Base-by-base conservation (phyloP, 2,888 invertebrate species). In the Creontiades dilutus region DNA sequence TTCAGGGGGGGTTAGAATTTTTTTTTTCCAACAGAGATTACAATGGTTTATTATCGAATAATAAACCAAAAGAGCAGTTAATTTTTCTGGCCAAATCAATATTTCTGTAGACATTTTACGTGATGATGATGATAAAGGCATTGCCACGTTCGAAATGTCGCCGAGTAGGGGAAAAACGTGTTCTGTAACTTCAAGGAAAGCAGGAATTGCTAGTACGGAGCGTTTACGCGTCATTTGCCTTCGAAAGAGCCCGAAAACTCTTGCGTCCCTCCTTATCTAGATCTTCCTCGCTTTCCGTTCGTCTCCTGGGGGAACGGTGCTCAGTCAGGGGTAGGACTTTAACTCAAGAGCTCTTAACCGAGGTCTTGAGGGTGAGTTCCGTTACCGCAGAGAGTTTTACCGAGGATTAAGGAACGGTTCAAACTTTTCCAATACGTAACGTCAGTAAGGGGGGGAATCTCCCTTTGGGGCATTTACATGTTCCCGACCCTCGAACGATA, bases 361-460 rank as follows among this genome's bases (percentile, higher is more conserved):
- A 12, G 27, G 19, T 23, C 68, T 23, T 68, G 89, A 46, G 23
- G 76, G 57, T 13, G 89, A 81, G 55, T 57, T 57, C 37, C 37
- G 37, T 4, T 37, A 37, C 47, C 57, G 57, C n/a, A 37, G 80
- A 57, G 37, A 37, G 37, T 37, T 46, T 89, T 61, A 52, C 55
- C 57, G 46, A 81, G 81, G 89, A 89, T 89, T 89, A 89, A 89
- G 89, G 55, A 89, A 61, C 81, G 46, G 89, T 80, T 89, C 81
- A 80, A 89, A 89, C 89, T 89, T 89, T 89, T 89, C 89, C 89
- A 89, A 89, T 89, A 89, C 57, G 89, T 89, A 61, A 28, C 80
- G 16, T 80, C 46, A 5, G 37, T 1, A 9, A 16, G 37, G 37
- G 37, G 37, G 37, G n/a, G n/a, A n/a, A 19, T 19, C 46, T 23